These are phyloP conservation scores for Erythrolamprus reginae DNA, from an alignment of 2,113 vertebrate species.

Conservation along the genomic window DNA sequence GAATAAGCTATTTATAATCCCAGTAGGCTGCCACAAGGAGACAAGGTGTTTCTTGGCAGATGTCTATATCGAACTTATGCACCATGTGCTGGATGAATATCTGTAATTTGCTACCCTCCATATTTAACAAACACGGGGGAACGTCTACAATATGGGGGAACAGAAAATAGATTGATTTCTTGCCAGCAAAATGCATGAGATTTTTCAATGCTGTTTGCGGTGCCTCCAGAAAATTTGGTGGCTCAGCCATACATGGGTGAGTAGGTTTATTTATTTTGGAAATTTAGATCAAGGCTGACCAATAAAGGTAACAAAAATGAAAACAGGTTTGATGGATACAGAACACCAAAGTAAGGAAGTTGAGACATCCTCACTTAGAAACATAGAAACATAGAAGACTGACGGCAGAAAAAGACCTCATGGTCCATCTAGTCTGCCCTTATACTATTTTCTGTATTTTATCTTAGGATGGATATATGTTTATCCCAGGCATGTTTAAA, in stretches of 20 bases:
- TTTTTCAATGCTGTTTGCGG: neutral
- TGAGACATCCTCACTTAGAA: neutral
- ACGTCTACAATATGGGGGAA: too few species aligned
- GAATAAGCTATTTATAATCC: constrained; percentile 57
- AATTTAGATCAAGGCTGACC: neutral
- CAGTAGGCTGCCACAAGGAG: constrained; percentile 8
- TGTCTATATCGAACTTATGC: constrained; percentile 15
- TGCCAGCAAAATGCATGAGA: neutral
- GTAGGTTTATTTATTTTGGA: neutral
- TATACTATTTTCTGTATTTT: too few species aligned
- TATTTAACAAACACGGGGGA: too few species aligned
- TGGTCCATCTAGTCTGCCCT: too few species aligned
- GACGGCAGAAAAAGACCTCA: too few species aligned
- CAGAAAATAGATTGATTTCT: neutral
- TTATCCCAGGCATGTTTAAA: too few species aligned
- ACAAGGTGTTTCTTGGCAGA: constrained; percentile 54
- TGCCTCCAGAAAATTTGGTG: neutral
- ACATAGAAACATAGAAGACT: too few species aligned
- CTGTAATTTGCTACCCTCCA: neutral
- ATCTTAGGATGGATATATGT: too few species aligned
- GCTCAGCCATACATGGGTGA: neutral
- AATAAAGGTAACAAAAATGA: neutral
- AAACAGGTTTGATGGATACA: neutral
- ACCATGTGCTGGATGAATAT: neutral
- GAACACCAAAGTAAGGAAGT: neutral